Evolutionary conservation across 92 coral and sea anemone species (phyloP).

Genomic region (Zoanthus gigantus): DNA sequence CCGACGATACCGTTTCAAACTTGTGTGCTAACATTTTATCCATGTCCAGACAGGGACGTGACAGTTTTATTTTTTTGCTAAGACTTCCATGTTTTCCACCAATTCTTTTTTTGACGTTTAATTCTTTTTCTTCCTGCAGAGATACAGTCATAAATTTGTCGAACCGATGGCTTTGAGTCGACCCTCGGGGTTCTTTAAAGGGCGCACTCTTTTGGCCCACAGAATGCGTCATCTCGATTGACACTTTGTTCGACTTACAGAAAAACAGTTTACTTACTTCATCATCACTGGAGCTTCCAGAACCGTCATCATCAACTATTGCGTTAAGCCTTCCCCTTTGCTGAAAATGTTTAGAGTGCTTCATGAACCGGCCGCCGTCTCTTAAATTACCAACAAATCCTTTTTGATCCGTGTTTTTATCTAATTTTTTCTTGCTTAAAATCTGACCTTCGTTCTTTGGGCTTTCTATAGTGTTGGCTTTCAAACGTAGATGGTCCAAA

Average conservation of each 20-base stretch:
- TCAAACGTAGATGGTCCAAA: constrained; percentile 10
- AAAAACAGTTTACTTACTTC: constrained; percentile 45
- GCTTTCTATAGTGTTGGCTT: constrained; percentile 7
- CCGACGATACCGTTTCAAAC: constrained; percentile 17
- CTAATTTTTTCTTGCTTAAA: constrained; percentile 30
- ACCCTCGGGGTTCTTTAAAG: neutral
- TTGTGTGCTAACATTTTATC: constrained; percentile 45
- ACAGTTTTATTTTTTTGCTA: constrained; percentile 30
- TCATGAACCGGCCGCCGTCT: neutral
- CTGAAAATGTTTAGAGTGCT: constrained; percentile 21
- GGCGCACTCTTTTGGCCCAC: neutral
- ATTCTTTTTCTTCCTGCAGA: constrained; percentile 34
- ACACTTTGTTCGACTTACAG: constrained; percentile 34
- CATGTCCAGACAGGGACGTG: constrained; percentile 42
- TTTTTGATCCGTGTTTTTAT: constrained; percentile 18
- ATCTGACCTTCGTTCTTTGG: constrained; percentile 1
- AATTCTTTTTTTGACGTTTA: constrained; percentile 26
- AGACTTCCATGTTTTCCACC: constrained; percentile 5
- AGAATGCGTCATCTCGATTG: neutral
- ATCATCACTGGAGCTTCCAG: constrained; percentile 34
- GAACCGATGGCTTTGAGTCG: neutral
- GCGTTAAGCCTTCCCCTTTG: neutral
- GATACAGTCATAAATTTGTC: constrained; percentile 33
- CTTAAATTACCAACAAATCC: constrained; percentile 26
- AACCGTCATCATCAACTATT: constrained; percentile 23